Evolutionary conservation across 2,888 invertebrate genomes (phyloP).

Genomic region (Cheilosia variabilis): DNA sequence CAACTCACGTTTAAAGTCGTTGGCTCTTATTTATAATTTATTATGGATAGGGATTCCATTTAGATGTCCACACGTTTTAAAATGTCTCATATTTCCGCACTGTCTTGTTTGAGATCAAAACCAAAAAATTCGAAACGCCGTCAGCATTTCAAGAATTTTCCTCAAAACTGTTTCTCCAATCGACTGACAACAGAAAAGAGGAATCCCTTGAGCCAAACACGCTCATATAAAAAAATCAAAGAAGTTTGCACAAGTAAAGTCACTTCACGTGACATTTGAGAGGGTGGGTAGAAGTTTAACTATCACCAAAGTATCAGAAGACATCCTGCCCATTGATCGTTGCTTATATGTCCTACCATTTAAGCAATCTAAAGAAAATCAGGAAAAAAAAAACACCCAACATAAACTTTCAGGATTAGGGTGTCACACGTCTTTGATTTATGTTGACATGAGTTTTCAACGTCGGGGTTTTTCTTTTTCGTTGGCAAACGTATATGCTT

Average conservation of each 20-base stretch:
- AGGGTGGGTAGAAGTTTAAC: slow-evolving; percentile 58
- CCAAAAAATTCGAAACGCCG: slow-evolving; percentile 15
- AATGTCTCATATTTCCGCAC: slow-evolving; percentile 27
- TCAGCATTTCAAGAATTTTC: slow-evolving; percentile 52
- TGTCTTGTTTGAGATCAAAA: slow-evolving; percentile 30
- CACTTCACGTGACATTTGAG: slow-evolving; percentile 71
- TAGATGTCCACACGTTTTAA: slow-evolving; percentile 35
- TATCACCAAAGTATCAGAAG: slow-evolving; percentile 68
- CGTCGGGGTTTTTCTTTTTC: slow-evolving; percentile 56
- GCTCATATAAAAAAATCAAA: slow-evolving; percentile 47
- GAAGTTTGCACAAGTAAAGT: slow-evolving; percentile 69
- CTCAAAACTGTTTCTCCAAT: slow-evolving; percentile 38
- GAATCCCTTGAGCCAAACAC: slow-evolving; percentile 52
- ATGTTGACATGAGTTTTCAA: slow-evolving; percentile 75
- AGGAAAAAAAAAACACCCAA: slow-evolving; percentile 52
- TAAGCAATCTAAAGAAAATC: slow-evolving; percentile 71
- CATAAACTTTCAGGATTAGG: slow-evolving; percentile 75
- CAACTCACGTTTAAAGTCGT: not conserved
- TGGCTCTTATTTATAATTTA: not conserved
- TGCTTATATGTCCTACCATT: slow-evolving; percentile 73
- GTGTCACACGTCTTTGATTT: slow-evolving; percentile 75
- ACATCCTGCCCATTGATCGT: slow-evolving; percentile 69
- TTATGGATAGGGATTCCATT: slow-evolving; percentile 19
- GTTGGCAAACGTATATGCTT: slow-evolving; percentile 24
- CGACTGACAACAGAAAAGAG: slow-evolving; percentile 33